phyloP scores from a whole-genome alignment of 2,888 invertebrate genomes.

The Netelia fuscicornis region DNA sequence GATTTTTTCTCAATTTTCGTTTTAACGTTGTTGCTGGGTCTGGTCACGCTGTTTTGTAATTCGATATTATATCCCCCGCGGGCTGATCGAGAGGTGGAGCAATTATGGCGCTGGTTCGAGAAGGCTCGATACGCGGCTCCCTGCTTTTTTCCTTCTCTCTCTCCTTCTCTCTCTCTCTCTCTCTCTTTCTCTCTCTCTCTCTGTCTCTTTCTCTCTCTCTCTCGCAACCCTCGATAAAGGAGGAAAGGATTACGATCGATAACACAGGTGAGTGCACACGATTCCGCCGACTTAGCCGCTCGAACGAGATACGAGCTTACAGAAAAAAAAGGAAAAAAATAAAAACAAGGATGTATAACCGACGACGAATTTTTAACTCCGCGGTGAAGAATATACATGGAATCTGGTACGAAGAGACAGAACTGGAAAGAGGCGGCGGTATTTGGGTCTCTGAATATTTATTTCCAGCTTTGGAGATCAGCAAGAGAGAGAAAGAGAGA shows the following conservation, averaged over 20 bases:
- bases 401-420: neutral
- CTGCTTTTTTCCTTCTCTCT: too few species aligned
- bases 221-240: too few species aligned
- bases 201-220: neutral
- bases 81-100: constrained; percentile 7
- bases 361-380: neutral
- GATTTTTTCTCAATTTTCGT: constrained; percentile 19
- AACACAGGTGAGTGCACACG: too few species aligned
- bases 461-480: neutral
- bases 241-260: too few species aligned
- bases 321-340: neutral
- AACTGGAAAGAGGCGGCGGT: constrained; percentile 12
- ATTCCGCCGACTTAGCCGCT: too few species aligned
- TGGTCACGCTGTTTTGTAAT: constrained; percentile 63
- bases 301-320: too few species aligned
- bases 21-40: constrained; percentile 38
- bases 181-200: too few species aligned
- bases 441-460: neutral
- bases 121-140: too few species aligned
- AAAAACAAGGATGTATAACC: neutral
- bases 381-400: neutral
- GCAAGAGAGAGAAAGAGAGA: too few species aligned
- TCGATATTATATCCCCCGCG: constrained; percentile 43
- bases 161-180: too few species aligned
- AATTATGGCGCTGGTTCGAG: constrained; percentile 11